Evolutionary conservation across 2,888 invertebrate species (phyloP), one percentile per base, ranked within the genome.

Genomic region (Exephanes ischioxanthus): DNA sequence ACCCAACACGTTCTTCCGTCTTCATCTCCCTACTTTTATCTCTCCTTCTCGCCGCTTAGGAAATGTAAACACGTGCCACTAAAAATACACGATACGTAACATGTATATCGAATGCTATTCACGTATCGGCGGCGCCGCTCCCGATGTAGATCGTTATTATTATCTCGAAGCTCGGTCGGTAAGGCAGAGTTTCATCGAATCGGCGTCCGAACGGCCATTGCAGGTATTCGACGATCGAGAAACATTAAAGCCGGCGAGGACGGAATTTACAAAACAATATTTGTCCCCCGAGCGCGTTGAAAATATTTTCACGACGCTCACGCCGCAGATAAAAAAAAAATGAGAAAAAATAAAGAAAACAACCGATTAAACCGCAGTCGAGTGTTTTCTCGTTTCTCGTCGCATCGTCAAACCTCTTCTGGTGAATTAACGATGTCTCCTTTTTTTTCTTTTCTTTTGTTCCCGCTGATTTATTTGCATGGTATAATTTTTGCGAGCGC

Each of bases 401-500:
- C 19, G 41, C 19, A 41, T 11, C 41, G 41, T 45, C 19, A 37
- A 67, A 37, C n/a, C 19, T 37, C 3, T 22, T 1, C 14, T 22
- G 67, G 14, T 67, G 41, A 22, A 41, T 51, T 14, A n/a, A 6
- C 22, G 14, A 22, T 14, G 61, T 66, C 19, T n/a, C 3, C 30
- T 53, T 63, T 70, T 53, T 19, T 48, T 3, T 14, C 3, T 16
- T 71, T 45, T 51, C 16, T 73, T 51, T 6, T 14, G 11, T 33
- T 19, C 9, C 19, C 19, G n/a, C 37, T n/a, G 3, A 41, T 19
- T 41, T 37, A 67, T 70, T 81, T 76, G 70, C 81, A 75, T 75
- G 11, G 14, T 19, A 76, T 75, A 63, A 81, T 81, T 73, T 41
- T 68, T 37, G 33, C 16, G 81, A 70, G 30, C 19, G 58, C 68